Base-by-base conservation (phyloP, 2,888 invertebrate species). In the Drosophila stalkeri region DNA sequence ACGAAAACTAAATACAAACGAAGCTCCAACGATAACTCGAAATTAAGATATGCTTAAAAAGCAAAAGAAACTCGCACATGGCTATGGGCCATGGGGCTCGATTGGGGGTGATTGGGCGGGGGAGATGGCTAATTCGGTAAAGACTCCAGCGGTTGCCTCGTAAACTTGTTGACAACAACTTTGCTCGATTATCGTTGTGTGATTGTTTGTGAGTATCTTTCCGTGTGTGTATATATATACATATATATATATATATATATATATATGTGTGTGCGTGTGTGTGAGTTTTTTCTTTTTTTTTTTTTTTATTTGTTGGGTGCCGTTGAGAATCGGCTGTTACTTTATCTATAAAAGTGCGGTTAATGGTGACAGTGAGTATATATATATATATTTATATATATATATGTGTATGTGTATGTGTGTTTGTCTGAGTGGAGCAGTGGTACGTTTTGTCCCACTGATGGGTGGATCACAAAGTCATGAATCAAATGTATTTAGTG, bases 41-140 rank as follows among this genome's bases (percentile, higher is more conserved):
- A 86, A 80, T 90, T 83, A 74, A 89, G 90, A 90, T 85, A 85
- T 90, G 90, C 89, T 75, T 80, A 89, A 89, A 86, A 89, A 74
- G 72, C 74, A 54, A 74, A 85, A 77, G 77, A 88, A 75, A 75
- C 89, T 74, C 76, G 70, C 80, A 75, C 80, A 78, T 78, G 79
- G 64, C 44, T 46, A 7, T 64, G 61, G 55, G 61, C 33, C 75
- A 71, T 77, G 60, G 43, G 18, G 46, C 57, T 47, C 57, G 7
- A 64, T 64, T 67, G 65, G 18, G 55, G 55, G 59, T 47, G 66
- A 75, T 57, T 64, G 65, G 75, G 57, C 47, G 57, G 69, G 56
- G 61, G 67, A 47, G 71, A 59, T 63, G 77, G 64, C 64, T 64
- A 60, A 72, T 64, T 61, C 63, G 66, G 54, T 59, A 44, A 37